These are phyloP conservation scores for Carpatolechia fugitivella DNA, from an alignment of 2,888 invertebrate species.

Conservation along the genomic window DNA sequence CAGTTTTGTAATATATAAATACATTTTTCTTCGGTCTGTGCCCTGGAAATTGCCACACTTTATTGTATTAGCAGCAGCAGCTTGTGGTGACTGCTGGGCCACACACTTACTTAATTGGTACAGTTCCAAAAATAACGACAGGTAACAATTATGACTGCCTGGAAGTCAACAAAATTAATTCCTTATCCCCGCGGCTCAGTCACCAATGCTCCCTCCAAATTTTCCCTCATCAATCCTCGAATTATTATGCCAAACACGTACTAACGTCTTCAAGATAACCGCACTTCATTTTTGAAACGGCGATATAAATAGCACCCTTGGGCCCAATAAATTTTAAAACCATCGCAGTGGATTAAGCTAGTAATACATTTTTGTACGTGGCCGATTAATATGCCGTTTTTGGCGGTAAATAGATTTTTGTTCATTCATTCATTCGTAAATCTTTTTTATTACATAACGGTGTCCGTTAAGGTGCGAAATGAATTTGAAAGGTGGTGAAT, in stretches of 20 bases:
- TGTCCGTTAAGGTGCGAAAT: not conserved
- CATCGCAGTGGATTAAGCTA: constrained; percentile 47
- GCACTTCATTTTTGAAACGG: constrained; percentile 75
- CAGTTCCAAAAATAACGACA: too few species aligned
- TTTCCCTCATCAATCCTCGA: constrained; percentile 17
- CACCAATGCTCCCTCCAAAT: not conserved
- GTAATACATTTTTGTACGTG: constrained; percentile 32
- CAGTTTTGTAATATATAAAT: too few species aligned
- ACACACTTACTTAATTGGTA: too few species aligned
- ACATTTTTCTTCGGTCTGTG: too few species aligned
- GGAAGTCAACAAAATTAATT: not conserved
- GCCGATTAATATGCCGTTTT: constrained; percentile 31
- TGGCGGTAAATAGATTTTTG: constrained; percentile 24
- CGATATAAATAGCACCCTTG: constrained; percentile 72
- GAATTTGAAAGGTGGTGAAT: not conserved
- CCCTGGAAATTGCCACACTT: too few species aligned
- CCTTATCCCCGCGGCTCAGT: not conserved
- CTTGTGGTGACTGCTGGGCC: too few species aligned
- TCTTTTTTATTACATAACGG: constrained; percentile 3
- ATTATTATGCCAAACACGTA: constrained; percentile 70
- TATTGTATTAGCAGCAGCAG: too few species aligned
- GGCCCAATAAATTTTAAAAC: constrained; percentile 74
- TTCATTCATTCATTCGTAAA: constrained; percentile 10
- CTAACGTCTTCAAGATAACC: constrained; percentile 70
- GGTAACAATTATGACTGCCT: not conserved